Evolutionary conservation across 2,113 vertebrate species (phyloP).

Genomic region (Hoplias malabaricus): DNA sequence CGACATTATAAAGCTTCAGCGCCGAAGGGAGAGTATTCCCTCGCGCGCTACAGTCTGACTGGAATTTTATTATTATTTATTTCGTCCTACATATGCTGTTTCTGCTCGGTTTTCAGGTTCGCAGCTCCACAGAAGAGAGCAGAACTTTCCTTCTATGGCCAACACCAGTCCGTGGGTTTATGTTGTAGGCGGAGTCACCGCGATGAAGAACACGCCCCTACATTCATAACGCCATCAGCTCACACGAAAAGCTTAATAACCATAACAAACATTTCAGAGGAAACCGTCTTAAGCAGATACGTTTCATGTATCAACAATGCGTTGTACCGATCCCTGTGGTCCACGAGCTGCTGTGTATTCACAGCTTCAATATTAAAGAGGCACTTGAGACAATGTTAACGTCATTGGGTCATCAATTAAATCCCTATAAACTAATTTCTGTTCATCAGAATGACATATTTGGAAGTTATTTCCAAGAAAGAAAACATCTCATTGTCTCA

Average conservation of each 20-base stretch:
- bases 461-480: no score
- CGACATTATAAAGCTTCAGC: not conserved
- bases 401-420: no score
- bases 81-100: not conserved
- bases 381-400: no score
- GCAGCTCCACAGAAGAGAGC: not conserved
- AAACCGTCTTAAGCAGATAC: not conserved
- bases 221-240: not conserved
- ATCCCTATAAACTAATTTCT: no score
- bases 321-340: no score
- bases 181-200: not conserved
- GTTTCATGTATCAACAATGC: not conserved
- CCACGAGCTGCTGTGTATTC: no score
- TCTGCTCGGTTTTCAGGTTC: not conserved
- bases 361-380: no score
- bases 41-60: not conserved
- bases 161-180: not conserved
- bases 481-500: no score
- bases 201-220: not conserved
- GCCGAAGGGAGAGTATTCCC: not conserved
- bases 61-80: not conserved
- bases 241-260: not conserved
- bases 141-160: constrained; percentile 46
- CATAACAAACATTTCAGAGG: not conserved
- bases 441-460: no score